These are phyloP conservation scores for Oreochromis grahami DNA, from an alignment of 2,797 vertebrate genomes.

Conservation along the genomic window DNA sequence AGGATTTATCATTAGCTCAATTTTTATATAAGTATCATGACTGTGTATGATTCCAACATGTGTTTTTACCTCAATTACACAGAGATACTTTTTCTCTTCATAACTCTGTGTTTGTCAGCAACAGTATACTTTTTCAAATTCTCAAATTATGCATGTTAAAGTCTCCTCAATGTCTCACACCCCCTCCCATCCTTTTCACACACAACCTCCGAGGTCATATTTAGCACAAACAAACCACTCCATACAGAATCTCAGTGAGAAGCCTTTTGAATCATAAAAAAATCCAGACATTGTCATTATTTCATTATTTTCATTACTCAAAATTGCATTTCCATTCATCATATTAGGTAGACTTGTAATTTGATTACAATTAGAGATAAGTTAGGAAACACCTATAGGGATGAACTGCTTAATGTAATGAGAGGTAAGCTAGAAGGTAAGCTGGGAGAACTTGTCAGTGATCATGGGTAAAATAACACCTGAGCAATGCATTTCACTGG, in stretches of 20 bases:
- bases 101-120: not conserved
- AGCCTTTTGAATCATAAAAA: not conserved
- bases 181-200: not conserved
- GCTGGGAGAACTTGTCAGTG: not conserved
- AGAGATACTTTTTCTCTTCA: not conserved
- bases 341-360: not conserved
- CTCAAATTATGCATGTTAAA: not conserved
- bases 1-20: not conserved
- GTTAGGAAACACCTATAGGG: not conserved
- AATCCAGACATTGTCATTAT: not conserved
- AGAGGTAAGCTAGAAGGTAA: not conserved
- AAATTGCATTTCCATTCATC: not conserved
- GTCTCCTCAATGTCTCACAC: not conserved
- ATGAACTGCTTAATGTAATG: not conserved
- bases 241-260: not conserved
- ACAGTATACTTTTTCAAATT: not conserved
- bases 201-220: not conserved
- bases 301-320: not conserved
- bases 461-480: not conserved
- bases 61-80: not conserved
- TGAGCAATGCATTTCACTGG: not conserved
- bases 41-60: not conserved
- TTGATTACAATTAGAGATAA: not conserved
- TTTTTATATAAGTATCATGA: not conserved
- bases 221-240: not conserved